Evolutionary conservation across 2,797 vertebrate genomes (phyloP), one percentile per base, ranked within the genome.

Genomic region (Kryptopterus vitreolus): DNA sequence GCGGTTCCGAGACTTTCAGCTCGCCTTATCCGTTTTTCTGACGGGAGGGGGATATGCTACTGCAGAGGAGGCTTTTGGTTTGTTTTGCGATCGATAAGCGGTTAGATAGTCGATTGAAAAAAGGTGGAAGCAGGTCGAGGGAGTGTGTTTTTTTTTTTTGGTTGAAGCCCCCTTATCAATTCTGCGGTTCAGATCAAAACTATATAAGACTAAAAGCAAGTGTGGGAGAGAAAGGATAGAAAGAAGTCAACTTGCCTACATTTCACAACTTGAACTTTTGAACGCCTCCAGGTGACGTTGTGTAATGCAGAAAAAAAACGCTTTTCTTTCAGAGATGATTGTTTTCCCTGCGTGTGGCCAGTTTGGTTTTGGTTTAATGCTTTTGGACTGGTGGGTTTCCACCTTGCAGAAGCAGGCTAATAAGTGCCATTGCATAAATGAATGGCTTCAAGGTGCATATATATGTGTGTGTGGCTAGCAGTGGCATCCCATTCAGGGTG

Each of bases 131-230:
- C 57, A 55, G 78, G 38, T 18, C 16, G 71, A 71, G 80, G 78
- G 81, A 57, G 72, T 85, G 78, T n/a, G n/a, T n/a, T n/a, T n/a
- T n/a, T n/a, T n/a, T n/a, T 71, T 52, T 82, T 71, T 71, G 88
- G 84, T 88, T 87, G 81, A 89, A 81, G 31, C 73, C 83, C n/a
- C 80, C 86, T 55, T 85, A 88, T 91, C 89, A 86, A 72, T 88
- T 88, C 84, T 77, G 74, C 84, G 84, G 81, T 76, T 85, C 79
- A 72, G 81, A 76, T 10, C 38, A 50, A 1, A 75, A 69, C 75
- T 18, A 73, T 76, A 62, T 38, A 73, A 83, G 65, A 62, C 70
- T 78, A 12, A 72, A 77, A 71, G 61, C 35, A 61, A 62, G 72
- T 84, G 81, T 81, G 63, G 81, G 89, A 88, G 86, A 88, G 87